Conservation (phyloP, 2,797 vertebrate species). For the Ctenosaura bakeri region DNA sequence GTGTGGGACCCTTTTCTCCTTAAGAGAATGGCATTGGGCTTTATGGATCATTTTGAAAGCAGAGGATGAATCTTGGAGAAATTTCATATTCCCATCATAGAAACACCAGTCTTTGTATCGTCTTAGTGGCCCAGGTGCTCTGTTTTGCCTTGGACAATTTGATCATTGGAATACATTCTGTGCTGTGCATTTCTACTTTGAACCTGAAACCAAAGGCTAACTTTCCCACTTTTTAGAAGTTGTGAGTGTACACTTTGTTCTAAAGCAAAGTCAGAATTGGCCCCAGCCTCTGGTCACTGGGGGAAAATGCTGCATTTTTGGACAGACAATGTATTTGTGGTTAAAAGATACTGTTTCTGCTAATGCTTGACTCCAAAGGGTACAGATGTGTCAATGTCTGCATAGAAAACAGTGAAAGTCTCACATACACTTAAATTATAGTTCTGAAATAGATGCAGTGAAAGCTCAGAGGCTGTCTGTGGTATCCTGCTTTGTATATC, state of each 20-base stretch:
- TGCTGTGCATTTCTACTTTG: background rate
- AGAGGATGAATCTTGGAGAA: background rate
- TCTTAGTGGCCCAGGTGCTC: background rate
- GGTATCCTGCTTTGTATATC: background rate
- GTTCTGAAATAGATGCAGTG: conserved; percentile 6
- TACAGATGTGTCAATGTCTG: background rate
- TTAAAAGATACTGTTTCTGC: conserved; percentile 16
- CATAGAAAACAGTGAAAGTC: background rate
- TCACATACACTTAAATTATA: background rate
- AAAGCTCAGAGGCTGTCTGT: background rate
- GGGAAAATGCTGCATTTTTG: conserved; percentile 20
- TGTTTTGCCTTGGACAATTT: background rate
- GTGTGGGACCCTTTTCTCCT: too few species aligned
- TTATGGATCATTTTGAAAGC: background rate
- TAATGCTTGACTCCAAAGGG: conserved; percentile 1
- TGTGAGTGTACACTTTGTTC: background rate
- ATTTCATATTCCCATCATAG: background rate
- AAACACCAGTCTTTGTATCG: background rate
- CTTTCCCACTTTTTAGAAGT: conserved; percentile 15
- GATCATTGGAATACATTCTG: background rate
- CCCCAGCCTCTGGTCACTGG: background rate
- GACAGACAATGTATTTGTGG: background rate
- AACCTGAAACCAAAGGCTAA: background rate
- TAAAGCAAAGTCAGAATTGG: conserved; percentile 14
- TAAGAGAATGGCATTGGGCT: background rate